These are phyloP conservation scores for Neotoxoptera formosana DNA, from an alignment of 1,140 invertebrate genomes.

Conservation along the genomic window DNA sequence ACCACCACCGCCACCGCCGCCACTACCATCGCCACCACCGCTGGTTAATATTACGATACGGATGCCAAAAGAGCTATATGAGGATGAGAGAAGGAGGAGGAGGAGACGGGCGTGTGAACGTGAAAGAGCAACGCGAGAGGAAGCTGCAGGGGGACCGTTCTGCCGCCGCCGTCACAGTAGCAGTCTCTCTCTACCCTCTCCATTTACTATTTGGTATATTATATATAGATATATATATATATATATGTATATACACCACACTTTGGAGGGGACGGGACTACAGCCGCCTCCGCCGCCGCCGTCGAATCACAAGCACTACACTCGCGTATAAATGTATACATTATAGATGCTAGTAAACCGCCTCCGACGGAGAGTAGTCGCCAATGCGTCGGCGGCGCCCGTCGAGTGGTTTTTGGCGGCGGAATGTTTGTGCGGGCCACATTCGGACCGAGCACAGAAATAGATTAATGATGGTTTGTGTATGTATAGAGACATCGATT, in stretches of 20 bases:
- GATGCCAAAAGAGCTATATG: slow-evolving; percentile 8
- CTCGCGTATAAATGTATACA: background rate
- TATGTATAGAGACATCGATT: slow-evolving; percentile 1
- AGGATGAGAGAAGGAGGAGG: background rate
- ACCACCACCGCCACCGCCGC: background rate
- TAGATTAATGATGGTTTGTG: slow-evolving; percentile 37
- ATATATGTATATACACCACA: background rate
- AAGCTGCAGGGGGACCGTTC: background rate
- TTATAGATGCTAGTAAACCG: slow-evolving; percentile 42
- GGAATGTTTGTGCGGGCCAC: background rate
- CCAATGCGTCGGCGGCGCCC: background rate
- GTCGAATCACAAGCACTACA: slow-evolving; percentile 36
- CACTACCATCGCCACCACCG: background rate
- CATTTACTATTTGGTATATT: background rate
- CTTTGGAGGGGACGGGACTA: background rate
- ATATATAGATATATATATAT: slow-evolving; percentile 3
- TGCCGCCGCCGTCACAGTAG: slow-evolving; percentile 14
- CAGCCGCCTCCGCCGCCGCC: background rate
- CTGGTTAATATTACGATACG: slow-evolving; percentile 35
- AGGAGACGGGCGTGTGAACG: slow-evolving; percentile 4
- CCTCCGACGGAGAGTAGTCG: background rate
- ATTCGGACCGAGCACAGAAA: background rate
- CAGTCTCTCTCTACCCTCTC: background rate
- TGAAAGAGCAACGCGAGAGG: slow-evolving; percentile 5
- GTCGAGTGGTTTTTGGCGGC: slow-evolving; percentile 28